A percentile compares a stretch with the other conserved stretches of the same genome.
Conservation (phyloP, 2,113 vertebrate genomes). For the Mesocricetus auratus region DNA sequence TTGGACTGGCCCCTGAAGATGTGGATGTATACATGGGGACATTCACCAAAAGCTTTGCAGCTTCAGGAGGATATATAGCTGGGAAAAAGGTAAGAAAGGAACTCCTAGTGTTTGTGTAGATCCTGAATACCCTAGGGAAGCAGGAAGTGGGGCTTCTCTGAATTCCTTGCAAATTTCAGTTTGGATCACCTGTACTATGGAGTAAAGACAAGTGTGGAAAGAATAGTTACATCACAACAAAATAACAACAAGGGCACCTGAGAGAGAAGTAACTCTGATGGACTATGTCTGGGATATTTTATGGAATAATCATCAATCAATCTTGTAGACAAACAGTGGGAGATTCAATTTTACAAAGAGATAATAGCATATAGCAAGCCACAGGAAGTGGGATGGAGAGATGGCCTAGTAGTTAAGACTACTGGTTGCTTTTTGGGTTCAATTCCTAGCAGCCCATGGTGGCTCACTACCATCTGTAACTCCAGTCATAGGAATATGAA, state of each 20-base stretch:
- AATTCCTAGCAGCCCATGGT: not conserved
- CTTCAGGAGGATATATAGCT: constrained; percentile 94
- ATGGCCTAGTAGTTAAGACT: not conserved
- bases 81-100: constrained; percentile 92
- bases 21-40: constrained; percentile 96
- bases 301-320: not conserved
- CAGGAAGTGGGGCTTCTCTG: not conserved
- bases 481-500: not conserved
- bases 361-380: not conserved
- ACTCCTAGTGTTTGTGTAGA: not conserved
- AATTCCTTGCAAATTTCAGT: not conserved
- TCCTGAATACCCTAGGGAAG: not conserved
- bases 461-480: not conserved
- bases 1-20: constrained; percentile 89
- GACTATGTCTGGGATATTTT: not conserved
- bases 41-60: constrained; percentile 96
- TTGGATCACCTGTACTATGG: not conserved
- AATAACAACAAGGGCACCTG: not conserved
- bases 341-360: not conserved
- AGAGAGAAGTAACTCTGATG: not conserved
- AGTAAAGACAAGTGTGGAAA: not conserved
- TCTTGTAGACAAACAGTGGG: not conserved
- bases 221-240: not conserved
- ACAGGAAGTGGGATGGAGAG: not conserved
- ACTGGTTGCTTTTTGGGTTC: not conserved